Percentiles rank a stretch among this genome's conserved stretches.
Conservation (phyloP, 1,140 invertebrate genomes). For the Diorhabda sublineata region DNA sequence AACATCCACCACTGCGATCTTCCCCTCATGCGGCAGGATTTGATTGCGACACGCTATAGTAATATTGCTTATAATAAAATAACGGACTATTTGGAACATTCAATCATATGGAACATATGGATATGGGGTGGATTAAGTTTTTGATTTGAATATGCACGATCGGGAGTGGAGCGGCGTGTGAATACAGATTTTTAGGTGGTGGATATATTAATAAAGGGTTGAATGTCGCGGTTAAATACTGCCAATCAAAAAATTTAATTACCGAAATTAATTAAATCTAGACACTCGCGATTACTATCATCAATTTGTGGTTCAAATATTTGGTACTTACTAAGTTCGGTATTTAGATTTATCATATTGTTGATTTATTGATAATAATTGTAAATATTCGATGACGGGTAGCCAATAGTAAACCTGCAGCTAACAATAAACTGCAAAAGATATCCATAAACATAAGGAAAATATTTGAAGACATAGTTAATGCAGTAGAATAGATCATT, state of each 20-base stretch:
- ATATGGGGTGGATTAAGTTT: slow-evolving; percentile 6
- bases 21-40: slow-evolving; percentile 6
- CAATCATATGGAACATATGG: slow-evolving; percentile 8
- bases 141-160: slow-evolving; percentile 1
- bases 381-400: too few relatives aligned
- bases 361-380: too few relatives aligned
- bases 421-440: too few relatives aligned
- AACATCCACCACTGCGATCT: background rate
- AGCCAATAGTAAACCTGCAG: too few relatives aligned
- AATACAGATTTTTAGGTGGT: background rate
- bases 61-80: slow-evolving; percentile 18
- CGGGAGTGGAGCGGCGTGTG: background rate
- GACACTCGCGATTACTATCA: too few relatives aligned
- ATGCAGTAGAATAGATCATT: too few relatives aligned
- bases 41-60: slow-evolving; percentile 13
- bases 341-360: too few relatives aligned
- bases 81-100: slow-evolving; percentile 12
- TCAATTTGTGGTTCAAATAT: too few relatives aligned
- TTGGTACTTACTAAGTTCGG: too few relatives aligned
- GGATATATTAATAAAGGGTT: background rate
- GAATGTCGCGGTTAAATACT: background rate
- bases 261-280: background rate
- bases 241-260: slow-evolving; percentile 1
- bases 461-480: too few relatives aligned
- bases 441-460: too few relatives aligned